Conservation (phyloP, 2,888 invertebrate species). For the Cheilosia grossa region DNA sequence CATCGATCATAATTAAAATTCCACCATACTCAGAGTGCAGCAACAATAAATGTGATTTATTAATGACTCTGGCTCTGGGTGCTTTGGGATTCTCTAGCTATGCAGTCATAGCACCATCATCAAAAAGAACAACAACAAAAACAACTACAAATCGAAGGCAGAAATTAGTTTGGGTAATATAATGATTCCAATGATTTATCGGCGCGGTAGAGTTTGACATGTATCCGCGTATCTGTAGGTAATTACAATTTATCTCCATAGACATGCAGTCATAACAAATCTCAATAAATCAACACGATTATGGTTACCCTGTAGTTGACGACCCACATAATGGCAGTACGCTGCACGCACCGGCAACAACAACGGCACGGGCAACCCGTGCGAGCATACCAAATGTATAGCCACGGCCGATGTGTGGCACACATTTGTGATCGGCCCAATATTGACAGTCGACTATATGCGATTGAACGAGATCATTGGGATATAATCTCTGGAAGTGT, state of each 20-base stretch:
- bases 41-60: conserved; percentile 72
- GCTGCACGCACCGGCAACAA: background rate
- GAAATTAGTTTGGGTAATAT: conserved; percentile 62
- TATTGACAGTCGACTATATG: conserved; percentile 60
- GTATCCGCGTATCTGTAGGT: conserved; percentile 57
- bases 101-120: conserved; percentile 11
- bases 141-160: conserved; percentile 58
- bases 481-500: conserved; percentile 37
- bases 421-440: conserved; percentile 32
- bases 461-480: conserved; percentile 53
- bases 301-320: conserved; percentile 44
- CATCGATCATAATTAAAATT: conserved; percentile 75
- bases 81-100: background rate
- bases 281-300: conserved; percentile 72
- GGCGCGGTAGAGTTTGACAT: conserved; percentile 30
- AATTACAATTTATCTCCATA: conserved; percentile 72
- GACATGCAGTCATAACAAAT: conserved; percentile 74
- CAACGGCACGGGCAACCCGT: background rate
- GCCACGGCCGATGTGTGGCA: conserved; percentile 20
- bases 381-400: background rate
- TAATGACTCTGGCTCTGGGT: conserved; percentile 4
- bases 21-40: conserved; percentile 64
- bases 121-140: conserved; percentile 52
- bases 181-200: conserved; percentile 64
- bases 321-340: conserved; percentile 50